Conservation (phyloP, 2,797 vertebrate species). For the Cyprinodon diabolis region DNA sequence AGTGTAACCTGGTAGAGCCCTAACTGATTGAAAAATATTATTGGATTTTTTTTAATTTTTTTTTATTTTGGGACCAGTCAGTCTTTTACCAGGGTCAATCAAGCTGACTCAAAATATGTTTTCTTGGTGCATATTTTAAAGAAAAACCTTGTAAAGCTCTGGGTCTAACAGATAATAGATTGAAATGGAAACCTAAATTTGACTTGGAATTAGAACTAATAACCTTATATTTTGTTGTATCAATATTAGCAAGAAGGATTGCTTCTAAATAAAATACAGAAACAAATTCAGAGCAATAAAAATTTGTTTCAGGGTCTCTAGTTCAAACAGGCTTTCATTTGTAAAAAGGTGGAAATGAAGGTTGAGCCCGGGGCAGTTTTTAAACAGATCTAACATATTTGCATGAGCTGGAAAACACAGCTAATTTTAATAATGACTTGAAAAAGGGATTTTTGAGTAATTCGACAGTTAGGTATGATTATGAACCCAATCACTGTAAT, state of each 20-base stretch:
- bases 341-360: conserved; percentile 17
- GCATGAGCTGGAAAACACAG: conserved; percentile 26
- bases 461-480: conserved; percentile 57
- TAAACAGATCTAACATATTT: conserved; percentile 14
- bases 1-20: not conserved
- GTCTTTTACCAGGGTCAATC: not conserved
- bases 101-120: not conserved
- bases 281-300: not conserved
- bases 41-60: not conserved
- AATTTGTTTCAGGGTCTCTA: not conserved
- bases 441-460: conserved; percentile 59
- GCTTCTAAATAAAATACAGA: not conserved
- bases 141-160: not conserved
- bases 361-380: conserved; percentile 28
- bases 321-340: conserved; percentile 2
- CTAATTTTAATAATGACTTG: conserved; percentile 32
- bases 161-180: not conserved
- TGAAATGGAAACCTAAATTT: not conserved
- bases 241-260: not conserved
- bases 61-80: not conserved
- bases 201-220: not conserved
- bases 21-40: not conserved
- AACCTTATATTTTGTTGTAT: not conserved
- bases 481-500: conserved; percentile 65
- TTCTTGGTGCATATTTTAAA: not conserved